Evolutionary conservation across 2,888 invertebrate species (phyloP), one percentile per base, ranked within the genome.

Genomic region (Parnassius smintheus): DNA sequence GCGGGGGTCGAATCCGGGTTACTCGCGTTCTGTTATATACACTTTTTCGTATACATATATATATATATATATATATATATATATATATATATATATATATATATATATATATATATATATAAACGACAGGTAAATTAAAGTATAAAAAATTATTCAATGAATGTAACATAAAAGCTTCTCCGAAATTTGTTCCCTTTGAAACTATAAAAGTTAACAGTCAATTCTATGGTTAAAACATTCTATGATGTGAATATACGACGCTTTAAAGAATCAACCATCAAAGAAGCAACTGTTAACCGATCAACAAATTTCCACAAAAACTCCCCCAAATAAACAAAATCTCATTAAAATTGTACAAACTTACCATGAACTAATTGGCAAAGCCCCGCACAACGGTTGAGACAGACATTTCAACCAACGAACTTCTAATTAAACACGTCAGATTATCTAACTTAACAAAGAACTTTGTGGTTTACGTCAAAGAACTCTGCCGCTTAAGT

Each of bases 291-390:
- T 57, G 41, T 51, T 56, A 60, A 58, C 62, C 66, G 67, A 70
- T 68, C 62, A 53, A 62, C 50, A 49, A 49, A 59, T 59, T 49
- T 44, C 54, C 50, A 18, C 72, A 65, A 69, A 68, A 70, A 67
- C 60, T 55, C 64, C 65, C 60, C 58, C 64, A 54, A 64, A 64
- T 50, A 68, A 70, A 65, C 65, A 65, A 70, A 72, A 73, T 76
- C 85, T 87, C 86, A 80, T 88, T 88, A 88, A 87, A 86, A 84
- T 73, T 75, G 72, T 78, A 80, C 83, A 82, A 85, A 78, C 78
- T 80, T 77, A 79, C 81, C 82, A 83, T 85, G 78, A 83, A 84
- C 78, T 84, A 86, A 88, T 87, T 81, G 85, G 76, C 71, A 77
- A 80, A 77, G 75, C 72, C 68, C 72, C 68, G 72, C 74, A 75